Evolutionary conservation across 2,797 vertebrate species (phyloP).

Genomic region (Pseudochirops corinnae): DNA sequence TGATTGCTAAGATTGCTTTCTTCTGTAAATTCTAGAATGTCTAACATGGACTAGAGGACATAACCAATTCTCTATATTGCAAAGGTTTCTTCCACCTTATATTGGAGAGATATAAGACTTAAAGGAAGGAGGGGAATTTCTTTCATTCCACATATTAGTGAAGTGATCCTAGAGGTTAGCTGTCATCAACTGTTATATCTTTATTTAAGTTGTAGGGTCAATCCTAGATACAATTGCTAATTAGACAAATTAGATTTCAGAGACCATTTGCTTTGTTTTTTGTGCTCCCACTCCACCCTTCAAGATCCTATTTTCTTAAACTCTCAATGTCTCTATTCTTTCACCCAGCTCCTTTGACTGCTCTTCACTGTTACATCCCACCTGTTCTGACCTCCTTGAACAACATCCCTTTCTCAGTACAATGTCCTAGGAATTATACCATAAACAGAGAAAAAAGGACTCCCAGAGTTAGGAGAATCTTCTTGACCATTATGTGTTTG

Average conservation of each 20-base stretch:
- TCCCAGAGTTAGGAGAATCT: not conserved
- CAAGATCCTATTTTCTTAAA: not conserved
- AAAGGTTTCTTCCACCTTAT: not conserved
- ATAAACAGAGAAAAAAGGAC: not conserved
- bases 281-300: not conserved
- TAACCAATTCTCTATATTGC: not conserved
- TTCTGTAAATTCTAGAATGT: not conserved
- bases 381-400: not conserved
- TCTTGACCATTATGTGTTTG: not conserved
- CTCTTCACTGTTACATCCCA: not conserved
- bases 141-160: not conserved
- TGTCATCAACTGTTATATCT: not conserved
- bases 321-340: not conserved
- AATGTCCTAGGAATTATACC: not conserved
- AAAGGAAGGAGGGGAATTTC: not conserved
- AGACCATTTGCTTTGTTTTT: fast-evolving
- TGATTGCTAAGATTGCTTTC: not conserved
- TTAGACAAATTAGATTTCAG: not conserved
- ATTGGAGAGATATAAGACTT: not conserved
- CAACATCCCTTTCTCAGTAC: not conserved
- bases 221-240: not conserved
- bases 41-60: not conserved
- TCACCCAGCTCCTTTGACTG: not conserved
- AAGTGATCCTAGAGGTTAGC: not conserved
- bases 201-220: not conserved